Conservation (phyloP, 2,888 invertebrate species). For the Nemoura dubitans region DNA sequence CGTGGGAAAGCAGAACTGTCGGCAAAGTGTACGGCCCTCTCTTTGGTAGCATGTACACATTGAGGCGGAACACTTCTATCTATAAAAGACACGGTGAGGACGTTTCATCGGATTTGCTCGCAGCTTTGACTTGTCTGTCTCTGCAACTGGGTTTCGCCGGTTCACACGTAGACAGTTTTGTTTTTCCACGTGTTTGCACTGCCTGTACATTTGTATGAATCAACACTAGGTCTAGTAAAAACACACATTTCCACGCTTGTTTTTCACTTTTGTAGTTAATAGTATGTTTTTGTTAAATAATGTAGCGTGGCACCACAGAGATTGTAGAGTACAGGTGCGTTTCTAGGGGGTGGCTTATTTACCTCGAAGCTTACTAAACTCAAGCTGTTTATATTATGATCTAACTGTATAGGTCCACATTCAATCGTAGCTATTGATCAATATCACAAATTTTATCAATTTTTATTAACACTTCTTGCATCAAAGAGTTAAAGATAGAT, state of each 20-base stretch:
- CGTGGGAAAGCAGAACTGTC: neutral
- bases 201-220: neutral
- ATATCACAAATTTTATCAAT: too few species aligned
- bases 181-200: neutral
- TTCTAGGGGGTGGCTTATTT: neutral
- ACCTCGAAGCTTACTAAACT: too few species aligned
- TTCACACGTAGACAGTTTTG: neutral
- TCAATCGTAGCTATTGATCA: too few species aligned
- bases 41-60: conserved; percentile 16
- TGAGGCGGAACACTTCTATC: conserved; percentile 7
- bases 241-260: neutral
- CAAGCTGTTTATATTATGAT: too few species aligned
- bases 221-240: neutral
- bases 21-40: conserved; percentile 13
- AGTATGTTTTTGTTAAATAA: neutral
- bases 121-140: neutral
- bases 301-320: neutral
- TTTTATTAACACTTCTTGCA: too few species aligned
- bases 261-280: neutral
- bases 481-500: too few species aligned
- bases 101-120: neutral
- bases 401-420: too few species aligned
- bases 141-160: conserved; percentile 14
- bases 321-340: neutral
- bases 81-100: neutral